Evolutionary conservation across 2,888 invertebrate genomes (phyloP).

Genomic region (Mythimna albipuncta): DNA sequence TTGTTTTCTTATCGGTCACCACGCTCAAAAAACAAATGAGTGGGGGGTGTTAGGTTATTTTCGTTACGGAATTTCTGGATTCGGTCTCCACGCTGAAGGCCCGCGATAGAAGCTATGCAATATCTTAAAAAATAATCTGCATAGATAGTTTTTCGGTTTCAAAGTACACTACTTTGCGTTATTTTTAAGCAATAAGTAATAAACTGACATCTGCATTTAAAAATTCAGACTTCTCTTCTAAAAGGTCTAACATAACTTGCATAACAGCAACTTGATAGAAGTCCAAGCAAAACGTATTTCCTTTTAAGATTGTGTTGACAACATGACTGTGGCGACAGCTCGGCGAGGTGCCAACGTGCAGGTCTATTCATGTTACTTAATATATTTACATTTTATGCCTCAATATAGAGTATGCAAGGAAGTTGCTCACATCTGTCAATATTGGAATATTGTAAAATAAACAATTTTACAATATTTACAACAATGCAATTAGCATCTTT

Average conservation of each 20-base stretch:
- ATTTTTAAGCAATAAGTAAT: background rate
- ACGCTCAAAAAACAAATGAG: no score
- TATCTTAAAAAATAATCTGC: no score
- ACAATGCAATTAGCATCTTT: no score
- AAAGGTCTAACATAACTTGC: background rate
- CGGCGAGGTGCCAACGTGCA: constrained; percentile 30
- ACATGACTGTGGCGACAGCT: constrained; percentile 13
- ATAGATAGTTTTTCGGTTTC: no score
- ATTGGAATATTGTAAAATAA: no score
- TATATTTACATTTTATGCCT: constrained; percentile 10
- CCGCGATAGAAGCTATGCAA: no score
- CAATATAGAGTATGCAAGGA: background rate
- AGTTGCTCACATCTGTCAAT: background rate
- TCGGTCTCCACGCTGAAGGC: no score
- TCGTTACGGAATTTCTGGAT: no score
- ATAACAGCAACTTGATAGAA: background rate
- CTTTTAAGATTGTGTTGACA: background rate
- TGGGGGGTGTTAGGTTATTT: no score
- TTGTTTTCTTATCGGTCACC: no score
- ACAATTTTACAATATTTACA: no score
- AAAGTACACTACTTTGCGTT: no score
- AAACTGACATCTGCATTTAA: background rate
- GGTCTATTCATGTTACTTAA: background rate
- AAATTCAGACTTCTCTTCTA: background rate
- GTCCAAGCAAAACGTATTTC: constrained; percentile 17